Evolutionary conservation across 1,140 invertebrate genomes (phyloP).

Genomic region (Rhopalosiphum padi): DNA sequence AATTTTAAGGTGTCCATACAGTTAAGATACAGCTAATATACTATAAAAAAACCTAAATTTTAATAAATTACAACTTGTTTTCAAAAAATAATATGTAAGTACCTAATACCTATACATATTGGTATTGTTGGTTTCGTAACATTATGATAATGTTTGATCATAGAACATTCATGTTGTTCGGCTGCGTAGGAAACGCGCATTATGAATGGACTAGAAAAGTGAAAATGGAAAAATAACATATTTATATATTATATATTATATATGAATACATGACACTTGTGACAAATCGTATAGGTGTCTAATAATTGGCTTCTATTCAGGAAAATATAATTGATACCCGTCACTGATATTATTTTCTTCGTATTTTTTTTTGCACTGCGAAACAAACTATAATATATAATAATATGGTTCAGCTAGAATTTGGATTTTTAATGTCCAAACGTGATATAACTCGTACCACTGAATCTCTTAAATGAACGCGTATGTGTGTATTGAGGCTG

Average conservation of each 20-base stretch:
- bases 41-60: not conserved
- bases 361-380: not conserved
- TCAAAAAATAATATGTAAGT: not conserved
- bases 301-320: constrained; percentile 19
- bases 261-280: not conserved
- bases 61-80: not conserved
- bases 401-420: not conserved
- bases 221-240: constrained; percentile 14
- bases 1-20: not conserved
- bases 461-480: not conserved
- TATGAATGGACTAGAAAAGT: not conserved
- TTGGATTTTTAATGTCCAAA: not conserved
- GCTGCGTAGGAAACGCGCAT: not conserved
- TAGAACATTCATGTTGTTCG: not conserved
- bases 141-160: not conserved
- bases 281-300: constrained; percentile 3
- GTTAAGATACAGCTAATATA: not conserved
- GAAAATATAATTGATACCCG: not conserved
- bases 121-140: not conserved
- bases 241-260: not conserved
- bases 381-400: not conserved
- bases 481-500: not conserved
- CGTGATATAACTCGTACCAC: not conserved
- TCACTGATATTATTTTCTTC: not conserved
- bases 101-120: no score